Conservation (phyloP, 2,113 vertebrate genomes). For the Archocentrus centrarchus region DNA sequence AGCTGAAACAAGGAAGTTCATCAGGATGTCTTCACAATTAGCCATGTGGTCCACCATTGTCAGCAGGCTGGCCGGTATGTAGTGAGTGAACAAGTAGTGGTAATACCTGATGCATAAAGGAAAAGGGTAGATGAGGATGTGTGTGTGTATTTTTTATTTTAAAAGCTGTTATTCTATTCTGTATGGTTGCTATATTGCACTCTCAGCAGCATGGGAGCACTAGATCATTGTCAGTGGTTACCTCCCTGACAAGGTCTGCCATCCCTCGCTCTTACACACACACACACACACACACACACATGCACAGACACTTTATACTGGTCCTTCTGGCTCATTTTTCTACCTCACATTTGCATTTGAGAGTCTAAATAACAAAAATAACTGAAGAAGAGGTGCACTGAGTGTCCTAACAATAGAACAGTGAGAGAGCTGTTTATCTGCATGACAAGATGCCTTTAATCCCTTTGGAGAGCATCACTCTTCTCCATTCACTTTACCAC, state of each 20-base stretch:
- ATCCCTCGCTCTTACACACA: neutral
- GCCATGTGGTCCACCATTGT: slow-evolving; percentile 80
- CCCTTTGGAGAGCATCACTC: slow-evolving; percentile 29
- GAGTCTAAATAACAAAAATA: slow-evolving; percentile 53
- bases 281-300: neutral
- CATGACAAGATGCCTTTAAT: slow-evolving; percentile 52
- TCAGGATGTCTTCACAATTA: slow-evolving; percentile 86
- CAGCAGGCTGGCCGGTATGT: slow-evolving; percentile 75
- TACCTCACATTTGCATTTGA: slow-evolving; percentile 32
- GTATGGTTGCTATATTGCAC: slow-evolving; percentile 41
- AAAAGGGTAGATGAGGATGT: neutral
- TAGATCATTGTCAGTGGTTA: slow-evolving; percentile 68
- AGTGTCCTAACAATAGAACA: slow-evolving; percentile 49
- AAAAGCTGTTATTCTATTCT: slow-evolving; percentile 2
- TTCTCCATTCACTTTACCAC: slow-evolving; percentile 48
- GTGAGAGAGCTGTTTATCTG: slow-evolving; percentile 59
- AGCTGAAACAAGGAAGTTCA: slow-evolving; percentile 84
- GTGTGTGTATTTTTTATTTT: slow-evolving; percentile 1
- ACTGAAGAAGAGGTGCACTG: slow-evolving; percentile 35
- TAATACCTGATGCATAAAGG: slow-evolving; percentile 76
- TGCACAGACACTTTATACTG: neutral
- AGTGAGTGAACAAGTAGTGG: slow-evolving; percentile 83
- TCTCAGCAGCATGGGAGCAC: slow-evolving; percentile 50
- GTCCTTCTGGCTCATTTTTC: slow-evolving; percentile 30
- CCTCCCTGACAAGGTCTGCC: slow-evolving; percentile 58